phyloP scores from a whole-genome alignment of 2,113 vertebrate genomes.

The Heterochromis multidens region DNA sequence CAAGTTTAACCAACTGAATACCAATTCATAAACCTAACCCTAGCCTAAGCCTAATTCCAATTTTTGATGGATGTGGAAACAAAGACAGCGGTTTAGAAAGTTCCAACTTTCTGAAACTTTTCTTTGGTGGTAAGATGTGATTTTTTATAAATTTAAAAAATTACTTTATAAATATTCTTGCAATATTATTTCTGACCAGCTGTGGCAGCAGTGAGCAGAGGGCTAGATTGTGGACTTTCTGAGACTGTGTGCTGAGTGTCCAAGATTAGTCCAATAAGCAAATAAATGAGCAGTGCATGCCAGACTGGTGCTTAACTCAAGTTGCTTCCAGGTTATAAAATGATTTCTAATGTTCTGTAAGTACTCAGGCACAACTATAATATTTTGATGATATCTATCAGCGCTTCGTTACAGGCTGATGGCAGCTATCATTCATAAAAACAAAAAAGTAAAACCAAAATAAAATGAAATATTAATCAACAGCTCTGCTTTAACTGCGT shows the following conservation, averaged over 20 bases:
- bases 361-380: accelerated
- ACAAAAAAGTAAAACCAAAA: not conserved
- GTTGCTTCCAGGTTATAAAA: not conserved
- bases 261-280: not conserved
- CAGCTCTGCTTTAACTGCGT: not conserved
- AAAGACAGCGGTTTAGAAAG: not conserved
- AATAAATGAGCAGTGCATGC: not conserved
- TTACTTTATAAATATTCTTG: no score
- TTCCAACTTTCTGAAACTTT: not conserved
- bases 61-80: not conserved
- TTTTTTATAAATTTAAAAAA: not conserved
- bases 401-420: not conserved
- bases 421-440: not conserved
- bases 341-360: no score
- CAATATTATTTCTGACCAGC: no score
- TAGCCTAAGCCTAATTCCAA: not conserved
- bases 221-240: no score
- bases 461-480: accelerated
- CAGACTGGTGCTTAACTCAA: not conserved
- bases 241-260: no score
- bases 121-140: not conserved
- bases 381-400: not conserved
- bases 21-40: not conserved
- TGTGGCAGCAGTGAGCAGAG: no score
- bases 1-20: not conserved